Percentiles rank a stretch among this genome's conserved stretches.
Evolutionary conservation across 2,888 invertebrate genomes (phyloP).

Genomic region (Timema podura): DNA sequence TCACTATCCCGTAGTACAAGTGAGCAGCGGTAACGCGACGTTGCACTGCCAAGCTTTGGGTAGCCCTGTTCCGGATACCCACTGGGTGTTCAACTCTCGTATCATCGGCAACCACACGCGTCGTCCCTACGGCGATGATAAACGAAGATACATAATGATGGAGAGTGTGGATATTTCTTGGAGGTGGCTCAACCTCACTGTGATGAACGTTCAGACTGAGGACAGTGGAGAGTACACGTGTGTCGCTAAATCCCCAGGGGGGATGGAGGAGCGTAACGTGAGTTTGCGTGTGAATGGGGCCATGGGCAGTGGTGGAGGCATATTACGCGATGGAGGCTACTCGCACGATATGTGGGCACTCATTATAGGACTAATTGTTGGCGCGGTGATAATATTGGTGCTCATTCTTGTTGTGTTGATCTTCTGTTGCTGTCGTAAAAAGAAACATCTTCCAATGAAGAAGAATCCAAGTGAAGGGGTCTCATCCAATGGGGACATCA

Average conservation of each 20-base stretch:
- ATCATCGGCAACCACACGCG: constrained; percentile 42
- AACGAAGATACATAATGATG: constrained; percentile 31
- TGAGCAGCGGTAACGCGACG: constrained; percentile 61
- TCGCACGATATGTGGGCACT: not conserved
- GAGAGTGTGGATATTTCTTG: constrained; percentile 2
- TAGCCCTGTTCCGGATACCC: constrained; percentile 70
- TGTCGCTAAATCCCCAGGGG: constrained; percentile 77
- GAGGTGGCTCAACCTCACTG: constrained; percentile 64
- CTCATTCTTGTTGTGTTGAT: constrained; percentile 43
- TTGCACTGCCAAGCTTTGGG: constrained; percentile 71
- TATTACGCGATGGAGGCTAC: not conserved
- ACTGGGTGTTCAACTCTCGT: constrained; percentile 66
- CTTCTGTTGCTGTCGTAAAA: constrained; percentile 36
- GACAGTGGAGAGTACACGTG: constrained; percentile 75
- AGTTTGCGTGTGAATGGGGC: constrained; percentile 52
- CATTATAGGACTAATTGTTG: constrained; percentile 48
- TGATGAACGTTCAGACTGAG: constrained; percentile 56
- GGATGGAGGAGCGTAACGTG: constrained; percentile 70
- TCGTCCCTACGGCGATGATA: constrained; percentile 31
- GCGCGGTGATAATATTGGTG: constrained; percentile 47
- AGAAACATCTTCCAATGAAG: constrained; percentile 38
- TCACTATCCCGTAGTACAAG: constrained; percentile 52
- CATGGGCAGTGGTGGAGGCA: constrained; percentile 35
- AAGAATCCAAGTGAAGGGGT: constrained; percentile 55
- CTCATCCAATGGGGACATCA: constrained; percentile 62